phyloP scores from a whole-genome alignment of 1,140 invertebrate genomes.

The Caenorhabditis brenneri region DNA sequence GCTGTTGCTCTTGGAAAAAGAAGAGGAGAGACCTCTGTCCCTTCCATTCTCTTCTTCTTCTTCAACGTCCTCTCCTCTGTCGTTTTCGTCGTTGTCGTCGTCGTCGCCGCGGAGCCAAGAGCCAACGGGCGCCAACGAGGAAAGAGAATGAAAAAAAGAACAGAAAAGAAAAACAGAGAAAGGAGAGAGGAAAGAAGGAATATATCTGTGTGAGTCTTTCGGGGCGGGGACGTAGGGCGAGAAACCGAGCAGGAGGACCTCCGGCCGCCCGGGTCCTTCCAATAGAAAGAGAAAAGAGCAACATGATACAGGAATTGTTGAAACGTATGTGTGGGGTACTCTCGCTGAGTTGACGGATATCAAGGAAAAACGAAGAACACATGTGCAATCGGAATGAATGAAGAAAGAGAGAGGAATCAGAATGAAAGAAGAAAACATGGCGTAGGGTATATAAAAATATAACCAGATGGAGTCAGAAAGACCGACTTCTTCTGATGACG shows the following conservation, averaged over 20 bases:
- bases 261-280: background rate
- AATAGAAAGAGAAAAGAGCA: background rate
- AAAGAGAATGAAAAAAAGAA: background rate
- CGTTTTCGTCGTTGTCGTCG: background rate
- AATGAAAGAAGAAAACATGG: too few relatives aligned
- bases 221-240: background rate
- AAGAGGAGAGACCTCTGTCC: background rate
- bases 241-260: conserved; percentile 33
- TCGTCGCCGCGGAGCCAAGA: conserved; percentile 14
- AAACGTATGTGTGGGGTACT: conserved; percentile 9
- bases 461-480: too few relatives aligned
- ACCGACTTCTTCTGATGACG: too few relatives aligned
- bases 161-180: background rate
- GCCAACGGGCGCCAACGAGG: conserved; percentile 24
- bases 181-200: background rate
- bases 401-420: background rate
- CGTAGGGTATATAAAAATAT: too few relatives aligned
- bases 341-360: background rate
- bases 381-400: background rate
- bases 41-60: background rate
- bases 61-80: background rate
- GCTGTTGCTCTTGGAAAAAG: background rate
- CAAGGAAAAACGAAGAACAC: background rate
- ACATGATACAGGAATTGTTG: conserved; percentile 26
- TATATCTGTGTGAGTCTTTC: background rate